Percentiles rank a stretch among this genome's conserved stretches.
phyloP scores from a whole-genome alignment of 2,888 invertebrate species.

The Amiota minor region DNA sequence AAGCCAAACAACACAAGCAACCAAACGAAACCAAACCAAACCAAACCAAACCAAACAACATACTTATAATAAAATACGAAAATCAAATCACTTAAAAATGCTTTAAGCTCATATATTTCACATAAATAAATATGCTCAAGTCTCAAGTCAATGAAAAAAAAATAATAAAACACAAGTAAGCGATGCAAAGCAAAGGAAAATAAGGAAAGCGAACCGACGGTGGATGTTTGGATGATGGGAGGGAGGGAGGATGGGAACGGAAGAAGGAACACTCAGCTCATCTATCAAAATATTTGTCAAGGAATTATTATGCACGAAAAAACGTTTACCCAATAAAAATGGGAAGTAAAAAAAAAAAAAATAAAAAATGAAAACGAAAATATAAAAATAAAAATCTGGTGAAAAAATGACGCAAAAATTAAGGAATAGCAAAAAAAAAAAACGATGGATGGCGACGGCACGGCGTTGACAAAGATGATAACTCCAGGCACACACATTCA shows the following conservation, averaged over 20 bases:
- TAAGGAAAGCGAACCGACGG: no score
- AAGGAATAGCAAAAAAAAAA: neutral
- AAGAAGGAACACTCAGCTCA: conserved; percentile 37
- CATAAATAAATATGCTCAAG: neutral
- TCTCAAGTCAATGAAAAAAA: neutral
- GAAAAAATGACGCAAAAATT: conserved; percentile 13
- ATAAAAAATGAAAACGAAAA: neutral
- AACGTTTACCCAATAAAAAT: conserved; percentile 16
- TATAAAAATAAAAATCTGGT: conserved; percentile 12
- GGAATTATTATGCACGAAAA: conserved; percentile 15
- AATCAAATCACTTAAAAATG: conserved; percentile 4
- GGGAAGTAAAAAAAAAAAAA: neutral
- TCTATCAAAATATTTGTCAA: conserved; percentile 50
- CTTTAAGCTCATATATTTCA: neutral
- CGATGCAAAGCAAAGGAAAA: no score
- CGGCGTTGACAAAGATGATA: no score
- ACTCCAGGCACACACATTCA: neutral
- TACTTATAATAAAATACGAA: no score
- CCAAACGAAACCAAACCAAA: no score
- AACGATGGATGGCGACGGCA: neutral
- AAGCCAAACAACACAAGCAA: no score
- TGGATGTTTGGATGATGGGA: no score
- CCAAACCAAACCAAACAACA: no score
- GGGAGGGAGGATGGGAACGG: no score
- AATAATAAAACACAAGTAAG: neutral